Evolutionary conservation across 2,888 invertebrate species (phyloP), one percentile per base, ranked within the genome.

Genomic region (Malacosoma neustria): DNA sequence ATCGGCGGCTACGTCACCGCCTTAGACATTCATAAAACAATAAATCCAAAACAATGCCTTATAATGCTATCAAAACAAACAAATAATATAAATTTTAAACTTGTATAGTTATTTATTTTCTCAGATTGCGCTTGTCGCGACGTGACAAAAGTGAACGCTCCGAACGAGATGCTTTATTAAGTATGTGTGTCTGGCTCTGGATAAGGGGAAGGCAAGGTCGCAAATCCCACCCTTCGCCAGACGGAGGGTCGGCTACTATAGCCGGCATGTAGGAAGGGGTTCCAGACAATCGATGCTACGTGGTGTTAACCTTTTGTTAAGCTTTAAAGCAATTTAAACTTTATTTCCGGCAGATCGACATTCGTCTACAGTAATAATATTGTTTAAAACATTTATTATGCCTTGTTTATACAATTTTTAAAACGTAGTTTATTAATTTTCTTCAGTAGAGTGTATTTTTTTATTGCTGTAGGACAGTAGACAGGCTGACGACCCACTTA

Each of bases 151-250:
- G 22, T 9, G 9, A 22, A 22, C 1, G 22, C 22, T 22, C 5
- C 22, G 3, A 2, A 22, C 22, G 22, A 9, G 22, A 7, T 9
- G 22, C 2, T 22, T 5, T 22, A 22, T 22, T 4, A n/a, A 7
- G 22, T 22, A 22, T 22, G 22, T 4, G 31, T 11, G 29, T 35
- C 30, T 38, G 45, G 45, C 35, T 41, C 32, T 40, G 32, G 40
- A 34, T 37, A 61, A 57, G 70, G 71, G 67, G 58, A 59, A 35
- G 29, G 46, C 63, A 71, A 72, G 82, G 82, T 72, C 73, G 54
- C 43, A 40, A 50, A 59, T 58, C 52, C 61, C 69, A 61, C 77
- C 77, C 79, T 54, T 52, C 53, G 53, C 69, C 68, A 80, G 77
- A 80, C 79, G 49, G 61, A 65, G 76, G 79, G 81, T 53, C 48